Evolutionary conservation across 37 sponge, comb jelly and placozoan species (phyloP), one percentile per base, ranked within the genome.

Genomic region (Halisarca cf. caerulea): DNA sequence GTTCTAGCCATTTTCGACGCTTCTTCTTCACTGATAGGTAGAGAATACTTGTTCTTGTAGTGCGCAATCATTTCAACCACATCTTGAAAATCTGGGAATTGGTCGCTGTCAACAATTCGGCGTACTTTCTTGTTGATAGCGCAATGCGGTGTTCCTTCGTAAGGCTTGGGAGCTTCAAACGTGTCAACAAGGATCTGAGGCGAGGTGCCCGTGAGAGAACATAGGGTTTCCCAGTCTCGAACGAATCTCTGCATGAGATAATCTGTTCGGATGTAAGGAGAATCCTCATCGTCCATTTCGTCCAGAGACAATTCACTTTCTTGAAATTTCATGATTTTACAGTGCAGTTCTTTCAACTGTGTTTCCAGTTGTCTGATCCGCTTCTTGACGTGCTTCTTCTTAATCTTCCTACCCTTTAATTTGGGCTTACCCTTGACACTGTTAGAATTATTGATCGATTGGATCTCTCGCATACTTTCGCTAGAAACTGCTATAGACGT

Each of bases 21-120:
- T 54, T 86, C 81, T 21, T 91, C 83, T 15, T 25, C 59, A 18
- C 51, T 21, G 17, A 94, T 83, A 11, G 84, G 79, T 37, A 94
- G 58, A 24, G 1, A 35, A 43, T 94, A 47, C 33, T 90, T 90
- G 9, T 64, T 80, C 57, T 91, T 89, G 37, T 68, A 83, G 55
- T 89, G 58, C 36, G 85, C 88, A 15, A 94, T 38, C 53, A 94
- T 39, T 35, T 88, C 78, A 17, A 37, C 40, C 34, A 94, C 80
- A 55, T 94, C 95, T 9, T 78, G 36, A 57, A 79, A 70, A 28
- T 94, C 95, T 1, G 95, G 95, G 79, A 94, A 94, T 27, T 89
- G 86, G 30, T 88, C 82, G 2, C 55, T 17, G n/a, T 75, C 66
- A 27, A 90, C 30, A 18, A 94, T 38, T 30, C 89, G 42, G 11